Conservation (phyloP, 2,113 vertebrate species). For the Philantomba maxwellii region DNA sequence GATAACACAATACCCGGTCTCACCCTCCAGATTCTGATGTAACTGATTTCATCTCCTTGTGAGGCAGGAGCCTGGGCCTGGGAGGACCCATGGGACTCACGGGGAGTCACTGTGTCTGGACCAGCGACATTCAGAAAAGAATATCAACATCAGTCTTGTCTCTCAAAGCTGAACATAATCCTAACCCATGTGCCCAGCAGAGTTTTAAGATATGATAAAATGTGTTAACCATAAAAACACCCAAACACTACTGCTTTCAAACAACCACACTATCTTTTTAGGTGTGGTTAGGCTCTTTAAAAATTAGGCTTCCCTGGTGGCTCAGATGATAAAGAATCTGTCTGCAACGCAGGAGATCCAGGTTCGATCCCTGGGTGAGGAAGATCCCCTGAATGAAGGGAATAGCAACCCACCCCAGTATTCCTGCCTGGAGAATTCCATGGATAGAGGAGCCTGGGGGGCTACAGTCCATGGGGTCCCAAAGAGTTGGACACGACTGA, state of each 20-base stretch:
- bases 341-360: not conserved
- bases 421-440: not conserved
- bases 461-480: not conserved
- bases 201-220: not conserved
- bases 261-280: not conserved
- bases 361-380: not conserved
- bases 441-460: not conserved
- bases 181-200: not conserved
- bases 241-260: not conserved
- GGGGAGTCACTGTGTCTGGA: fast-evolving
- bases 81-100: not conserved
- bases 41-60: not conserved
- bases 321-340: not conserved
- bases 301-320: not conserved
- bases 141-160: not conserved
- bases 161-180: not conserved
- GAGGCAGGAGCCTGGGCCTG: not conserved
- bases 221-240: not conserved
- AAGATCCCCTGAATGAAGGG: not conserved
- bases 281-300: not conserved
- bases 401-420: not conserved
- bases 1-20: not conserved
- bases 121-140: not conserved
- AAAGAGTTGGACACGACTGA: not conserved
- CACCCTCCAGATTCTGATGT: not conserved